phyloP scores from a whole-genome alignment of 2,888 invertebrate species.

The Falcaria lacertinaria region DNA sequence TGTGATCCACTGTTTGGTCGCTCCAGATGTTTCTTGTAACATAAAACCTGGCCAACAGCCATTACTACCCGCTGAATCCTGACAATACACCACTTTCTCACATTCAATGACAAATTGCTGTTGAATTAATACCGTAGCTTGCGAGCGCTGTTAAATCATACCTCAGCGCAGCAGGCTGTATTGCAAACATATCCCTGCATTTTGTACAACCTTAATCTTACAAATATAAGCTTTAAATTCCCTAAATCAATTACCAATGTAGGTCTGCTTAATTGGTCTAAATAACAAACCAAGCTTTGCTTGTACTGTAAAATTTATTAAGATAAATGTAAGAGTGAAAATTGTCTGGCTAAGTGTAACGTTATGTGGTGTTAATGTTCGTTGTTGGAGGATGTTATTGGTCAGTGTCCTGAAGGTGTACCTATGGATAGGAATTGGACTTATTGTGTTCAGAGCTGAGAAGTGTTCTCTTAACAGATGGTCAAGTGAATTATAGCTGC shows the following conservation, averaged over 20 bases:
- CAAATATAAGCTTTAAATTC: constrained; percentile 17
- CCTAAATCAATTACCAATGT: constrained; percentile 9
- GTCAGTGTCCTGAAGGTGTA: constrained; percentile 63
- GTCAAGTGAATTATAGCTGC: not conserved
- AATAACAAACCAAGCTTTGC: constrained; percentile 20
- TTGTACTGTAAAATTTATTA: constrained; percentile 9
- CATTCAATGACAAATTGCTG: constrained; percentile 69
- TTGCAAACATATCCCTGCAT: constrained; percentile 15
- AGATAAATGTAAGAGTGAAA: not conserved
- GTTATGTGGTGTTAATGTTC: constrained; percentile 42
- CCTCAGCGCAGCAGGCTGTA: constrained; percentile 52
- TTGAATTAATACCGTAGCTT: constrained; percentile 63
- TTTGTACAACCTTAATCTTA: constrained; percentile 8
- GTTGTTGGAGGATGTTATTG: constrained; percentile 62
- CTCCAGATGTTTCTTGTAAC: not conserved
- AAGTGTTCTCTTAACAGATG: constrained; percentile 16
- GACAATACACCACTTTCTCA: constrained; percentile 72
- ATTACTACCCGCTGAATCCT: constrained; percentile 49
- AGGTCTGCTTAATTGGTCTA: constrained; percentile 8
- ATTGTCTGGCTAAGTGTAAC: constrained; percentile 7
- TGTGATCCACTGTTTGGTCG: no score
- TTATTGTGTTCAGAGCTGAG: constrained; percentile 9
- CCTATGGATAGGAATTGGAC: constrained; percentile 43
- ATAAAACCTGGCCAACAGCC: constrained; percentile 20
- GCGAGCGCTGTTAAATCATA: constrained; percentile 64